Conservation (phyloP, 1,140 invertebrate species). For the Nasonia vitripennis region DNA sequence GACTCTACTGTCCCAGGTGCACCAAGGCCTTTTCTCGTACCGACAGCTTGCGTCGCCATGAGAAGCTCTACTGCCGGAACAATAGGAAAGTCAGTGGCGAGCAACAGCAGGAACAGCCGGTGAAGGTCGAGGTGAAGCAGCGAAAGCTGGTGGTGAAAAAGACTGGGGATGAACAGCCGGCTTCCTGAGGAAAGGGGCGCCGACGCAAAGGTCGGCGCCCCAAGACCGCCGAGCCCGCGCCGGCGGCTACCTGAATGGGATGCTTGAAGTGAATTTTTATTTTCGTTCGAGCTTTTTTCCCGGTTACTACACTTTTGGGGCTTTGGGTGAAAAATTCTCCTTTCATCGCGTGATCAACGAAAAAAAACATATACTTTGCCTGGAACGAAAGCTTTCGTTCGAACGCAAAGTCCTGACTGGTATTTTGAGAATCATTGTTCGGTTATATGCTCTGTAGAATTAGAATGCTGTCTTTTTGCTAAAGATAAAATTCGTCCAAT, state of each 20-base stretch:
- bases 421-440: not conserved
- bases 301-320: not conserved
- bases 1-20: slow-evolving; percentile 41
- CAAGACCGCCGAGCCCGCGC: slow-evolving; percentile 1
- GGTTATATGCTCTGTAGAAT: not conserved
- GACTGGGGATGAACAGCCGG: not conserved
- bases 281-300: not conserved
- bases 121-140: not conserved
- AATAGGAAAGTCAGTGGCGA: not conserved
- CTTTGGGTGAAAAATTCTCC: not conserved
- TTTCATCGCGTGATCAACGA: not conserved
- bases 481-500: not conserved
- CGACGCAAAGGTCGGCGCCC: slow-evolving; percentile 30
- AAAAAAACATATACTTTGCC: not conserved
- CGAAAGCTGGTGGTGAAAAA: not conserved
- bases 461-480: not conserved
- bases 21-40: slow-evolving; percentile 48
- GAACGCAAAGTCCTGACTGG: not conserved
- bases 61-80: slow-evolving; percentile 49
- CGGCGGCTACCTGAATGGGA: not conserved
- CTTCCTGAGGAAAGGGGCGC: slow-evolving; percentile 40
- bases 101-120: not conserved
- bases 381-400: not conserved
- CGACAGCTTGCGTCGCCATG: slow-evolving; percentile 46
- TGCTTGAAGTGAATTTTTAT: not conserved